Conservation (phyloP, 2,797 vertebrate species). For the Bradypodion ventrale region DNA sequence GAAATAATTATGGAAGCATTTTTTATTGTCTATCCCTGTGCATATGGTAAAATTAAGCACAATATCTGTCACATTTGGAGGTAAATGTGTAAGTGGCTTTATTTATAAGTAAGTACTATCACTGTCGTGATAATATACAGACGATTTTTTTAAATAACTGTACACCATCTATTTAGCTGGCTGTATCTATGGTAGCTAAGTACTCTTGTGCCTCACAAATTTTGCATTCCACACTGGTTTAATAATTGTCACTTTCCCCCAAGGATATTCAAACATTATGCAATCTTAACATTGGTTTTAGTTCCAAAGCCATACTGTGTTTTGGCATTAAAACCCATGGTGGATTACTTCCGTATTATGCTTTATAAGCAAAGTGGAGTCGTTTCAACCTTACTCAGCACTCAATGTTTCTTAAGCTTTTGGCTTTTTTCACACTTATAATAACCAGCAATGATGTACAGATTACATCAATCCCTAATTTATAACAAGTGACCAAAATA, state of each 20-base stretch:
- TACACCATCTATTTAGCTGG: background rate
- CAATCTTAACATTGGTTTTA: background rate
- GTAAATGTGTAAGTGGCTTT: background rate
- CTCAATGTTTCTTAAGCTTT: conserved; percentile 1
- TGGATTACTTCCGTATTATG: background rate
- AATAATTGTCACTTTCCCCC: background rate
- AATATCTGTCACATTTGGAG: background rate
- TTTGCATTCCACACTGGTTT: background rate
- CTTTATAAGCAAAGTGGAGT: background rate
- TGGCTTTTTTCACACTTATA: background rate
- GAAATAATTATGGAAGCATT: background rate
- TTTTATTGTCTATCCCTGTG: background rate
- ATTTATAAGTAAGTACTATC: too few species aligned
- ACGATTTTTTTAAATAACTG: background rate
- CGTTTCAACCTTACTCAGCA: background rate
- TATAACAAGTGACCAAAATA: background rate
- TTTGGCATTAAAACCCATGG: background rate
- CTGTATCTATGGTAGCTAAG: background rate
- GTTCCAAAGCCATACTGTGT: background rate
- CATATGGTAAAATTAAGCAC: background rate
- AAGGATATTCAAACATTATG: background rate
- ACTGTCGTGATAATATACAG: background rate
- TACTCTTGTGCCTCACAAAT: background rate
- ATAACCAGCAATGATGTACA: background rate
- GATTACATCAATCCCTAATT: background rate